Evolutionary conservation across 2,797 vertebrate genomes (phyloP).

Genomic region (Muscicapa comitata): DNA sequence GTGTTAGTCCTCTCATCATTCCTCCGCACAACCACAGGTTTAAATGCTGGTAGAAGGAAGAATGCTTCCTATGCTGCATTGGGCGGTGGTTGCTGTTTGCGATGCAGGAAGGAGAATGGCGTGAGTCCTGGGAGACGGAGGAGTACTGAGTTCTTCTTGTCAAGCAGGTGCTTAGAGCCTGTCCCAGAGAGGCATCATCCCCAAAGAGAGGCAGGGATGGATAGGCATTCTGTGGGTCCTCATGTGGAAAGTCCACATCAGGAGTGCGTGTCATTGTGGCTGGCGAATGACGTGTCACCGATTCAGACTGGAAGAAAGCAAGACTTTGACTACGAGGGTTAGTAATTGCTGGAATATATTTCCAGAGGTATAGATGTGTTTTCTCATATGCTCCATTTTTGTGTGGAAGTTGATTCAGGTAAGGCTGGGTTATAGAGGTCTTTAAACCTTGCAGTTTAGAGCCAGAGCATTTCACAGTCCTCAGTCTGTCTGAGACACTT

Average conservation of each 20-base stretch:
- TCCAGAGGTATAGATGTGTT: background rate
- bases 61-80: background rate
- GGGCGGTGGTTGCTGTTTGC: background rate
- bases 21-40: no score
- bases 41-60: background rate
- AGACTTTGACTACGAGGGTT: background rate
- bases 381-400: background rate
- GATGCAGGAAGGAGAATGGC: background rate
- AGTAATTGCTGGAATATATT: background rate
- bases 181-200: background rate
- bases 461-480: background rate
- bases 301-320: background rate
- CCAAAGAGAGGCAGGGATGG: background rate
- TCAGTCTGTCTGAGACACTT: background rate
- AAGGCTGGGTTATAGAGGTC: background rate
- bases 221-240: background rate
- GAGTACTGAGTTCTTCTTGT: background rate
- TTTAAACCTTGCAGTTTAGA: background rate
- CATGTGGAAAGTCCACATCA: background rate
- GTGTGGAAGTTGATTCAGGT: background rate
- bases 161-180: background rate
- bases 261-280: accelerated
- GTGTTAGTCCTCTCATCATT: background rate
- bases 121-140: background rate
- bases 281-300: background rate